Evolutionary conservation across 1,140 invertebrate species (phyloP).

Genomic region (Zelostemma sp.): DNA sequence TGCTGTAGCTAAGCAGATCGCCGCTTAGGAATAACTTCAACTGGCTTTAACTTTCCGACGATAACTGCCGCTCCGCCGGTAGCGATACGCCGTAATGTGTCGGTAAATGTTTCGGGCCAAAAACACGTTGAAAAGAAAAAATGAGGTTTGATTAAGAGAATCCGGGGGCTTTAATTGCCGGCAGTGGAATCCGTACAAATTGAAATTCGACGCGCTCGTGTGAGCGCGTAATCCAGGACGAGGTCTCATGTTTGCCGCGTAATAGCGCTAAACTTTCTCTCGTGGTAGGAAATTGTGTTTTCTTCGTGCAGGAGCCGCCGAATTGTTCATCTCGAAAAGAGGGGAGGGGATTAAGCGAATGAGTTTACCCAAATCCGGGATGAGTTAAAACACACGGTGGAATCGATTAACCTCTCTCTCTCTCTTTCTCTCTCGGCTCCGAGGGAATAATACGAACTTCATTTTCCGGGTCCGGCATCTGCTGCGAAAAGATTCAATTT

Average conservation of each 20-base stretch:
- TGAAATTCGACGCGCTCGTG: slow-evolving; percentile 38
- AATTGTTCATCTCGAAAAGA: slow-evolving; percentile 49
- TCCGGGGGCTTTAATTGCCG: background rate
- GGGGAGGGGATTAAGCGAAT: slow-evolving; percentile 48
- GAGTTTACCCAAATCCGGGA: slow-evolving; percentile 49
- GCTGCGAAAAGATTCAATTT: slow-evolving; percentile 42
- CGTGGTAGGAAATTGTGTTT: slow-evolving; percentile 48
- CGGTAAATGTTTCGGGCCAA: slow-evolving; percentile 25
- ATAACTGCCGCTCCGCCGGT: slow-evolving; percentile 31
- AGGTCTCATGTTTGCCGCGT: slow-evolving; percentile 43
- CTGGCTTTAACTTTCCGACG: slow-evolving; percentile 47
- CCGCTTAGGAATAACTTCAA: slow-evolving; percentile 37
- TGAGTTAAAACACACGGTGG: slow-evolving; percentile 48
- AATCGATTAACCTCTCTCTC: slow-evolving; percentile 43
- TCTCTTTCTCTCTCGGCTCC: too few relatives aligned
- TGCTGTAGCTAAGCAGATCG: slow-evolving; percentile 13
- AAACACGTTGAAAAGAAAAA: slow-evolving; percentile 1
- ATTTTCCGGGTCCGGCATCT: slow-evolving; percentile 28
- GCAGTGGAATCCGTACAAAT: slow-evolving; percentile 25
- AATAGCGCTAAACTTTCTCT: slow-evolving; percentile 24
- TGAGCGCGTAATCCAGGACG: slow-evolving; percentile 45
- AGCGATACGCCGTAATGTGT: slow-evolving; percentile 47
- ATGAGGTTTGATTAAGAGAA: too few relatives aligned
- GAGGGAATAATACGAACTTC: slow-evolving; percentile 42
- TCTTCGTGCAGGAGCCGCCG: slow-evolving; percentile 46